Evolutionary conservation across 1,140 invertebrate genomes (phyloP), one percentile per base, ranked within the genome.

Genomic region (Euschistus heros): DNA sequence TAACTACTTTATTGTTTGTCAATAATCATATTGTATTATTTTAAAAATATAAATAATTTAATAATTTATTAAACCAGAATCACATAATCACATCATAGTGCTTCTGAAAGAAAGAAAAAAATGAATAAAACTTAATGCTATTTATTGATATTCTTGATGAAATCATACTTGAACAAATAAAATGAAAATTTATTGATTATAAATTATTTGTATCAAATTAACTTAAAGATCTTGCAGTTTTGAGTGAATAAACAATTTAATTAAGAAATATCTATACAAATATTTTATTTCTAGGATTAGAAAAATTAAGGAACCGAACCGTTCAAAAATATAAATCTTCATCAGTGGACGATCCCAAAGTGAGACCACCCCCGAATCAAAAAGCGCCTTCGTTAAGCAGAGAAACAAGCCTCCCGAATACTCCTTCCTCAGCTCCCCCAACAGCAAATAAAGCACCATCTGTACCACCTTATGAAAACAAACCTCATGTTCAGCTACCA

Each of bases 311-410:
- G 17, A 75, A 76, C 69, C 72, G 77, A 6, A 75, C 79, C 68
- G 76, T 78, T 71, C 76, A 76, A 13, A 79, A 77, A 52, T 79
- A 77, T 69, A 74, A 76, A 50, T 76, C 77, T 33, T 76, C 78
- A 7, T 72, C 75, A 0, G 78, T 78, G 44, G 77, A 80, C 61
- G 71, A 73, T 0, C 46, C 74, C 15, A 79, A 78, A 61, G 76
- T 75, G 30, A 78, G n/a, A 33, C 22, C 20, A 20, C 47, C 78
- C 14, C 68, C 78, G 17, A 67, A 68, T 42, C 50, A 63, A 7
- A 70, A 72, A 67, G 69, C 70, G 30, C 68, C 69, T 55, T 63
- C 71, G 46, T 66, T 68, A 18, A 61, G 59, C 26, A 42, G 59
- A 13, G 68, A 70, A 50, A 50, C 68, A 61, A 66, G 30, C 68